Evolutionary conservation across 2,888 invertebrate species (phyloP).

Genomic region (Thereva unica): DNA sequence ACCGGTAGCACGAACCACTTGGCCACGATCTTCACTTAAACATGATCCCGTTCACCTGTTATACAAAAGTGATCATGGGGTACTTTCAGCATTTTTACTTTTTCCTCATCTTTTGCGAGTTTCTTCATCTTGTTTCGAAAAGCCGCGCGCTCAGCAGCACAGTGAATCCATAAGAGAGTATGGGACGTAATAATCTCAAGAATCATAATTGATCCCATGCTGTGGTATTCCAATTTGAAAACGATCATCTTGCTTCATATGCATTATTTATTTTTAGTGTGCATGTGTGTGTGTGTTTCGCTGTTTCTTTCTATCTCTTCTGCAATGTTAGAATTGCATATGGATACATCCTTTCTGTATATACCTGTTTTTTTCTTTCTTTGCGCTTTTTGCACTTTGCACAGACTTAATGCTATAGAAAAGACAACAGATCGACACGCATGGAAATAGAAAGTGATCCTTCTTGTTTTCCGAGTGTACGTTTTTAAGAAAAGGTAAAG

Average conservation of each 20-base stretch:
- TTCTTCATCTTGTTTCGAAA: not conserved
- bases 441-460: slow-evolving; percentile 33
- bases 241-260: slow-evolving; percentile 11
- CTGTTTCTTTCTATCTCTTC: not conserved
- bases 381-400: not conserved
- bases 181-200: slow-evolving; percentile 25
- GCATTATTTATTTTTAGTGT: slow-evolving; percentile 2
- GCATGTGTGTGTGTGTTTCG: slow-evolving; percentile 5
- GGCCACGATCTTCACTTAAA: slow-evolving; percentile 32
- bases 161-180: not conserved
- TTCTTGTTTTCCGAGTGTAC: too few species aligned
- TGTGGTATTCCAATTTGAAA: slow-evolving; percentile 35
- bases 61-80: slow-evolving; percentile 15
- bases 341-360: slow-evolving; percentile 5
- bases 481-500: too few species aligned
- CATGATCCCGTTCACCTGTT: slow-evolving; percentile 32
- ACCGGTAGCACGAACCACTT: slow-evolving; percentile 28
- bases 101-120: not conserved
- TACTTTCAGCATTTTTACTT: not conserved
- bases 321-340: not conserved
- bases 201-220: slow-evolving; percentile 35
- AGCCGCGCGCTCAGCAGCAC: not conserved
- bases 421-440: slow-evolving; percentile 10
- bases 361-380: slow-evolving; percentile 24
- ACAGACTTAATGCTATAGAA: not conserved